Conservation (phyloP, 2,888 invertebrate species). For the Volucella zonaria region DNA sequence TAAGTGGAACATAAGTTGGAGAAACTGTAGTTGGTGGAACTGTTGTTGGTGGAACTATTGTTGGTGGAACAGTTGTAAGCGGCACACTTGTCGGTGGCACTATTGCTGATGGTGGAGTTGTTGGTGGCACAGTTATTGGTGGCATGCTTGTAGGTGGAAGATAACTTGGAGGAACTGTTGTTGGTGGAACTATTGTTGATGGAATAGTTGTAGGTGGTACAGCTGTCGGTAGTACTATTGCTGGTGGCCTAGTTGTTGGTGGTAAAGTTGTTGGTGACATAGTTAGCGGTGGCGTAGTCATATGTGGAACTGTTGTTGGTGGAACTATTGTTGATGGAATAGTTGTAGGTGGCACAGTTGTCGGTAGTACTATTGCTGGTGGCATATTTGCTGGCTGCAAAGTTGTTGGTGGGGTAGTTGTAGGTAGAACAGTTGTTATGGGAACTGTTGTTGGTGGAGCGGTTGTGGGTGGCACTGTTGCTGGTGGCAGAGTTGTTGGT, state of each 20-base stretch:
- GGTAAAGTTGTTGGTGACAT: not conserved
- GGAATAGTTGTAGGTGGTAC: not conserved
- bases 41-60: not conserved
- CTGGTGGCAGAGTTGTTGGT: not conserved
- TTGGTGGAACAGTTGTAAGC: not conserved
- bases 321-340: not conserved
- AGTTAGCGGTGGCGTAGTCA: no score
- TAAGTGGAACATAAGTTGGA: no score
- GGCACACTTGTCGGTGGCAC: not conserved
- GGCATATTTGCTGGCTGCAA: not conserved
- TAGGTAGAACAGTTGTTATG: not conserved
- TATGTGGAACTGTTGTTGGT: no score
- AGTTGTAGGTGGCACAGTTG: constrained; percentile 25
- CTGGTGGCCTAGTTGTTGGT: constrained; percentile 7
- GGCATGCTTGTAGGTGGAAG: constrained; percentile 12
- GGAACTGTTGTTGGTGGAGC: not conserved
- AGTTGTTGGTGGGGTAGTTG: not conserved
- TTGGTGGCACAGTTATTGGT: constrained; percentile 1
- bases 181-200: not conserved
- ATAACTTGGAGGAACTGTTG: not conserved
- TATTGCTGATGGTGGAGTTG: not conserved
- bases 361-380: not conserved
- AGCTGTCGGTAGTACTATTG: not conserved
- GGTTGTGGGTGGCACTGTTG: no score
- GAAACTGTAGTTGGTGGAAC: not conserved